phyloP scores from a whole-genome alignment of 2,888 invertebrate species.

The Drosophila pullipes region DNA sequence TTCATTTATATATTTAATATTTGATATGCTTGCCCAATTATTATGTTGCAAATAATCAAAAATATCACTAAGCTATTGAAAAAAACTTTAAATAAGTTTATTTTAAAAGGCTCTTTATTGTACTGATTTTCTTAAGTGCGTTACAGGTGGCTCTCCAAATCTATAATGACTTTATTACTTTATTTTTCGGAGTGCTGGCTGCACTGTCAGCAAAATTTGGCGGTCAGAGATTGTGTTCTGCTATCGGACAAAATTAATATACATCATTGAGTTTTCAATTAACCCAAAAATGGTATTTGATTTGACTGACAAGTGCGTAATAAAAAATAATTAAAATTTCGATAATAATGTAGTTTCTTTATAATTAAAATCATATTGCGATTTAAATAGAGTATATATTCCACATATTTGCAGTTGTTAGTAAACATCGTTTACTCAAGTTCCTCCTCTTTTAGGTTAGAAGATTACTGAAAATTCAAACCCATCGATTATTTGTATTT shows the following conservation, averaged over 20 bases:
- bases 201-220: too few relatives aligned
- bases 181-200: conserved; percentile 2
- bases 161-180: not conserved
- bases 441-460: not conserved
- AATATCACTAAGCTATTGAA: not conserved
- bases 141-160: not conserved
- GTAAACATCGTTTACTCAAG: not conserved
- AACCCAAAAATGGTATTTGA: not conserved
- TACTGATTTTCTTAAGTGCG: not conserved
- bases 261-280: not conserved
- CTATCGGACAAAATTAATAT: conserved; percentile 1
- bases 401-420: not conserved
- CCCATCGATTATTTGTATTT: not conserved
- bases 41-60: not conserved
- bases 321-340: not conserved
- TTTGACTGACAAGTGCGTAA: not conserved
- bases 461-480: not conserved
- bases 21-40: not conserved
- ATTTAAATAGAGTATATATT: not conserved
- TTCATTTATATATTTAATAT: not conserved
- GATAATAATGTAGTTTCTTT: not conserved
- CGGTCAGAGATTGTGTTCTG: not conserved
- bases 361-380: not conserved
- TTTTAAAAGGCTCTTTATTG: too few relatives aligned
- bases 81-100: too few relatives aligned